Evolutionary conservation across 2,113 vertebrate genomes (phyloP), one percentile per base, ranked within the genome.

Genomic region (Bufo bufo): DNA sequence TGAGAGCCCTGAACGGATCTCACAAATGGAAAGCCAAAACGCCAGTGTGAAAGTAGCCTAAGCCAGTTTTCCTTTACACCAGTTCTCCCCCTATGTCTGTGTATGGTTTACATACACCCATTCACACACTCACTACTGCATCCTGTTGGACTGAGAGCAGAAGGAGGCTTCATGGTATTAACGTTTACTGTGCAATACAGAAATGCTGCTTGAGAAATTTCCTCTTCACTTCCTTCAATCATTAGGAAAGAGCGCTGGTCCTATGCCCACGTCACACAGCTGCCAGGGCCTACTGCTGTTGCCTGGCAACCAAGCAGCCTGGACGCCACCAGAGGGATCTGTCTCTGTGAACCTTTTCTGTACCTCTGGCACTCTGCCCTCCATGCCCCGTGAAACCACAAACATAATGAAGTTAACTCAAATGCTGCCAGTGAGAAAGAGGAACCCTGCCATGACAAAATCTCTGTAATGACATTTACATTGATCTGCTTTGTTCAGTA

Each of bases 221-320:
- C 61, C 61, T 81, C 58, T 83, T 47, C 12, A 6, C 20, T 43
- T 33, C 79, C 47, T 86, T 78, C 75, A 63, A 23, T 77, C 84
- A 50, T 77, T 52, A 79, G 65, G 49, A 54, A 23, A 63, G 71
- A 23, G 52, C 43, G 65, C 87, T 77, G 80, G 71, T 77, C 45
- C 56, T 58, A 3, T 82, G 54, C 66, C 85, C 79, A 59, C 82
- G 56, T 61, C 79, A 47, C 86, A 58, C 86, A 82, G 79, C 86
- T 87, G 86, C 87, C 71, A 72, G 43, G 71, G 87, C 80, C 86
- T 49, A 82, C 66, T 82, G 65, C 54, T 54, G 86, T 82, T 82
- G 52, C 86, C 33, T 82, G 66, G 79, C 86, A 88, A 88, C 87
- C 80, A 66, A 69, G 87, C 87, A 88, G 56, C 80, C 80, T 77